Evolutionary conservation across 2,888 invertebrate genomes (phyloP).

Genomic region (Ennomos fuscantarius): DNA sequence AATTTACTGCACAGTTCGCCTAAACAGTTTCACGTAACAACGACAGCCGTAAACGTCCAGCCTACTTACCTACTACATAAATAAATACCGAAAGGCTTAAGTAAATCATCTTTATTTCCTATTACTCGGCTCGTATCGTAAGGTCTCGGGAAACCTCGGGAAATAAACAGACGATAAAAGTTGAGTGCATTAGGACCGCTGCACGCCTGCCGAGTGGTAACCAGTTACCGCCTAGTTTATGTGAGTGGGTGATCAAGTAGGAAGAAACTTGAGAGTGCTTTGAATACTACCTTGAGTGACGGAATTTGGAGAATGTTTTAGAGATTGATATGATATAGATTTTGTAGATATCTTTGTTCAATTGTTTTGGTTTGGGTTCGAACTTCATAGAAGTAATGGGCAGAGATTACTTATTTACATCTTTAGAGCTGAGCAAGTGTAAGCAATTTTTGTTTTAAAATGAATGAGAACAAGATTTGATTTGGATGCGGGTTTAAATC

Average conservation of each 20-base stretch:
- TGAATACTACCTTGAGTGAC: background rate
- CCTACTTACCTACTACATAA: slow-evolving; percentile 23
- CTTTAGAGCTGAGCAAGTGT: too few relatives aligned
- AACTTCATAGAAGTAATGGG: too few relatives aligned
- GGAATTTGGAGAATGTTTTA: background rate
- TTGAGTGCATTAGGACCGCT: slow-evolving; percentile 59
- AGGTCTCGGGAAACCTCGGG: slow-evolving; percentile 20
- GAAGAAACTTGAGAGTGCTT: slow-evolving; percentile 6
- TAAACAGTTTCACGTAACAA: slow-evolving; percentile 7
- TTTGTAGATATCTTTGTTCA: too few relatives aligned
- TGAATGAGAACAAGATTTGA: too few relatives aligned
- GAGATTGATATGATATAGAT: too few relatives aligned
- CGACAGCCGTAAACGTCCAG: slow-evolving; percentile 3
- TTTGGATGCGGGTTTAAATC: too few relatives aligned
- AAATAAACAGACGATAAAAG: slow-evolving; percentile 54
- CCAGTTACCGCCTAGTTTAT: slow-evolving; percentile 36
- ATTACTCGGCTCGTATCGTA: slow-evolving; percentile 31
- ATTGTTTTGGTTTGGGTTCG: too few relatives aligned
- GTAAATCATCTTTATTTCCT: slow-evolving; percentile 41
- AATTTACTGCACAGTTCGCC: background rate
- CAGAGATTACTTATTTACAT: too few relatives aligned
- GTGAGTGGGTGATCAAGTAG: slow-evolving; percentile 17
- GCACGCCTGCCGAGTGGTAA: slow-evolving; percentile 42
- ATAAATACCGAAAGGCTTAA: slow-evolving; percentile 32
- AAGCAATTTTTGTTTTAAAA: too few relatives aligned